A percentile compares a stretch with the other conserved stretches of the same genome.
Evolutionary conservation across 2,888 invertebrate genomes (phyloP).

Genomic region (Salpingus planirostris): DNA sequence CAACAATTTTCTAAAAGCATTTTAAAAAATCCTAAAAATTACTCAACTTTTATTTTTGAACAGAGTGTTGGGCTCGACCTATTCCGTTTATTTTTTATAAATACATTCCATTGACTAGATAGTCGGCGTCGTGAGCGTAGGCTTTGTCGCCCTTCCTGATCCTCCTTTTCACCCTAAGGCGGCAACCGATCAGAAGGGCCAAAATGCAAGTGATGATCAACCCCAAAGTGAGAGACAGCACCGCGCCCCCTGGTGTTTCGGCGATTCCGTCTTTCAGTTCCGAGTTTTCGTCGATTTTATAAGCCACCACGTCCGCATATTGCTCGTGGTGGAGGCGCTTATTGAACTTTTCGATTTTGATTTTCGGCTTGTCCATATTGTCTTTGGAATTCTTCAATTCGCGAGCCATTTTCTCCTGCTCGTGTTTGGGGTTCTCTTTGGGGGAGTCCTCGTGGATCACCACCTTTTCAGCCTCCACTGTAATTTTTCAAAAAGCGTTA

Average conservation of each 20-base stretch:
- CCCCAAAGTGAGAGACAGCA: conserved; percentile 69
- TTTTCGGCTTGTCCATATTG: conserved; percentile 20
- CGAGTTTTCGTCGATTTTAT: conserved; percentile 26
- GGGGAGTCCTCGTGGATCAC: too few species aligned
- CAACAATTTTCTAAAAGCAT: too few species aligned
- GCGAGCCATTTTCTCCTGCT: conserved; percentile 37
- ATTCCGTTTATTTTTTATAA: too few species aligned
- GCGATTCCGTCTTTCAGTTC: conserved; percentile 51
- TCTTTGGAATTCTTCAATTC: conserved; percentile 37
- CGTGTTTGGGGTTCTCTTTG: conserved; percentile 30
- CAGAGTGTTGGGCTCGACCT: too few species aligned
- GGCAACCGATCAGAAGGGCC: conserved; percentile 72
- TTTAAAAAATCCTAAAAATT: too few species aligned
- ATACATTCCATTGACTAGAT: conserved; percentile 97
- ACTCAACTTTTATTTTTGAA: too few species aligned
- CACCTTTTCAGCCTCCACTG: too few species aligned
- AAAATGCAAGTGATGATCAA: conserved; percentile 71
- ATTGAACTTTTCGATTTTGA: conserved; percentile 21
- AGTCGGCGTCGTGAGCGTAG: conserved; percentile 90
- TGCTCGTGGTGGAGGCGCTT: conserved; percentile 18
- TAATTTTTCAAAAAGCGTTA: conserved; percentile 1
- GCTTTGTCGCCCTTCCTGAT: conserved; percentile 70
- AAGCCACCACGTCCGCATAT: conserved; percentile 30
- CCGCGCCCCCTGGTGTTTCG: conserved; percentile 68
- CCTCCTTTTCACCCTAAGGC: conserved; percentile 65